phyloP scores from a whole-genome alignment of 1,140 invertebrate species.

The Heliconius nattereri region DNA sequence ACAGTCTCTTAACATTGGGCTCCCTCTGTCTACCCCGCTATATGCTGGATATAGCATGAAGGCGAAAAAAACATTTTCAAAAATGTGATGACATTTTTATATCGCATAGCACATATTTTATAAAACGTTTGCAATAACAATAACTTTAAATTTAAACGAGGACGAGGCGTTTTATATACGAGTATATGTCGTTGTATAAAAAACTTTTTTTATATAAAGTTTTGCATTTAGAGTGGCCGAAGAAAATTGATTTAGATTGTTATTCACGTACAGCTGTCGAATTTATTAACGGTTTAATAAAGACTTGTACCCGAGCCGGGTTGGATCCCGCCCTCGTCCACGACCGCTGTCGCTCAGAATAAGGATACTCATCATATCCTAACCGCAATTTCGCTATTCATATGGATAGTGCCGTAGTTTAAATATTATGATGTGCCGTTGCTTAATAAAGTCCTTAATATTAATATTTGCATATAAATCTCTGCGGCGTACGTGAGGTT shows the following conservation, averaged over 20 bases:
- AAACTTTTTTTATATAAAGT: neutral
- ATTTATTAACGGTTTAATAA: constrained; percentile 73
- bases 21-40: too few species aligned
- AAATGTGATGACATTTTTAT: too few species aligned
- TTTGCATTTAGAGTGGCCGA: neutral
- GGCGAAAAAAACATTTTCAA: too few species aligned
- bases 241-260: constrained; percentile 28
- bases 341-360: constrained; percentile 65
- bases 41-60: too few species aligned
- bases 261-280: constrained; percentile 52
- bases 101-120: too few species aligned
- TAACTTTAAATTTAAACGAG: too few species aligned
- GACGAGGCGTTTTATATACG: too few species aligned
- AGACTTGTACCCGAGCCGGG: constrained; percentile 59
- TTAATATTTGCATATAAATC: constrained; percentile 43
- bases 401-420: constrained; percentile 64
- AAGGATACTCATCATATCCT: constrained; percentile 64
- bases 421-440: constrained; percentile 58
- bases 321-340: constrained; percentile 57
- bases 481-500: neutral
- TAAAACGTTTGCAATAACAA: too few species aligned
- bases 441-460: constrained; percentile 64
- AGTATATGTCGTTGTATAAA: too few species aligned
- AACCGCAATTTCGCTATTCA: constrained; percentile 58
- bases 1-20: too few species aligned